Conservation (phyloP, 2,113 vertebrate species). For the Phaetusa simplex region DNA sequence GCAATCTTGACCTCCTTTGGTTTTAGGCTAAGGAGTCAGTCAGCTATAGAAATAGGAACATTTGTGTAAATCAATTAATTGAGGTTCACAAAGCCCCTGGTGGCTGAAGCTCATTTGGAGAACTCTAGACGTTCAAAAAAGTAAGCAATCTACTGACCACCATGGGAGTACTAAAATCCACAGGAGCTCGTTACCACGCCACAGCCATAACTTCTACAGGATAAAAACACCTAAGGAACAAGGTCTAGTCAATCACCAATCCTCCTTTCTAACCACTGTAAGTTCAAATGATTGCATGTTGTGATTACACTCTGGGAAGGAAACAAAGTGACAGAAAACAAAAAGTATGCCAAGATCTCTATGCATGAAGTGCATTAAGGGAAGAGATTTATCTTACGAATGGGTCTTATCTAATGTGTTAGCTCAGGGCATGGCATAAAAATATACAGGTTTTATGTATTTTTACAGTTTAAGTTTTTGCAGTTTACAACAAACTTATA, state of each 20-base stretch:
- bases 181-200: fast-evolving
- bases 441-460: not conserved
- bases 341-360: not conserved
- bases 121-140: not conserved
- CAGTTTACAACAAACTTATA: not conserved
- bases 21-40: not conserved
- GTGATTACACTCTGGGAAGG: not conserved
- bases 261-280: not conserved
- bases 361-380: not conserved
- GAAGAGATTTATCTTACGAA: not conserved
- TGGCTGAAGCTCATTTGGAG: not conserved
- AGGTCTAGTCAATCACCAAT: not conserved
- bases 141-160: not conserved
- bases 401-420: not conserved
- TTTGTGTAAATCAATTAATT: not conserved
- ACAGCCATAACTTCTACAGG: not conserved
- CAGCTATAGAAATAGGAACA: not conserved
- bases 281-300: not conserved
- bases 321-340: not conserved
- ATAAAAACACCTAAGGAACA: not conserved
- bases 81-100: not conserved
- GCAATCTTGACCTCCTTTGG: not conserved
- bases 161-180: not conserved
- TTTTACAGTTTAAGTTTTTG: not conserved
- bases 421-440: not conserved